A percentile compares a stretch with the other conserved stretches of the same genome.
Conservation (phyloP, 2,797 vertebrate genomes). For the Iguana delicatissima region DNA sequence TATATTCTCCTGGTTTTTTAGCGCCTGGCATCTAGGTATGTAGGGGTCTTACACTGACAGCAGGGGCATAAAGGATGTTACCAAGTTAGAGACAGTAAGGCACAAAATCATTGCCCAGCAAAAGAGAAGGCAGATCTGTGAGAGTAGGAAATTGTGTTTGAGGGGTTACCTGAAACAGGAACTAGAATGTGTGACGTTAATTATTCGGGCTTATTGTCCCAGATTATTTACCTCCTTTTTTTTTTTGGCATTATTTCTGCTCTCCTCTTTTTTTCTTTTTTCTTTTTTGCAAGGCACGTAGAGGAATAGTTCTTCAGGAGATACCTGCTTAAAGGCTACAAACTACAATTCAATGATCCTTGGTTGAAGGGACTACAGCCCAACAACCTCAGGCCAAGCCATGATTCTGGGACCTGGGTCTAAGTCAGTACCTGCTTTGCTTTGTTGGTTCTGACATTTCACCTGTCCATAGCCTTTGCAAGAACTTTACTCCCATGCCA, state of each 20-base stretch:
- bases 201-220: background rate
- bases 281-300: background rate
- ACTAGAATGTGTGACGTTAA: background rate
- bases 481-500: background rate
- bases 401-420: background rate
- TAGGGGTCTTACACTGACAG: background rate
- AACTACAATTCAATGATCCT: background rate
- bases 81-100: background rate
- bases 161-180: background rate
- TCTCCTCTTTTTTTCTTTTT: too few species aligned
- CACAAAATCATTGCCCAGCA: background rate
- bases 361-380: background rate
- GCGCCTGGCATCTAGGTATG: background rate
- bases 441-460: background rate
- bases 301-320: background rate
- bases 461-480: background rate
- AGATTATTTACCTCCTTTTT: background rate
- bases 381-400: background rate
- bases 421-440: too few species aligned
- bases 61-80: background rate
- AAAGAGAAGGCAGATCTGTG: background rate
- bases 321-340: background rate
- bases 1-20: background rate
- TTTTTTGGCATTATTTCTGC: background rate
- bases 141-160: background rate